Conservation (phyloP, 1,140 invertebrate genomes). For the Pseudomyrmex flavicornis region DNA sequence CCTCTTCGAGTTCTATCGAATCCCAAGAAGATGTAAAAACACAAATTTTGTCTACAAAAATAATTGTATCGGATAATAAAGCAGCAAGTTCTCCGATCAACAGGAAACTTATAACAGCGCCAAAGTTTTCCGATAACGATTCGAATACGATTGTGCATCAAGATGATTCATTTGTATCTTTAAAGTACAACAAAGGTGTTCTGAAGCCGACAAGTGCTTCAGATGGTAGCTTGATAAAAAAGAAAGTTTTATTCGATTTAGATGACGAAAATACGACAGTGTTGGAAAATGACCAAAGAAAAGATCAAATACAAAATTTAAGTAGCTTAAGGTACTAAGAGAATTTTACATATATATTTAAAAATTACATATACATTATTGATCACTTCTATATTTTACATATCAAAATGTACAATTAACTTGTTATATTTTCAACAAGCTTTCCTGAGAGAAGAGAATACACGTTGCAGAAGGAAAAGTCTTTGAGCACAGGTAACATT, state of each 20-base stretch:
- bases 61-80: slow-evolving; percentile 14
- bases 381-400: slow-evolving; percentile 23
- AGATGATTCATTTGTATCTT: slow-evolving; percentile 56
- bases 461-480: slow-evolving; percentile 29
- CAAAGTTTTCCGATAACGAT: neutral
- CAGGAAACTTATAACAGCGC: neutral
- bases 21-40: slow-evolving; percentile 23
- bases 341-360: slow-evolving; percentile 73
- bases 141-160: slow-evolving; percentile 1
- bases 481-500: slow-evolving; percentile 67
- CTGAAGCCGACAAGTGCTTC: slow-evolving; percentile 85
- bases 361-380: slow-evolving; percentile 46
- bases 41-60: slow-evolving; percentile 26
- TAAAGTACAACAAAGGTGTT: slow-evolving; percentile 85
- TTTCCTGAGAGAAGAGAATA: slow-evolving; percentile 58
- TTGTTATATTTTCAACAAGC: slow-evolving; percentile 59
- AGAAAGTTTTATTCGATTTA: slow-evolving; percentile 87
- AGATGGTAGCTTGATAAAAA: slow-evolving; percentile 85
- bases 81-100: slow-evolving; percentile 20
- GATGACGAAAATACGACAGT: slow-evolving; percentile 81
- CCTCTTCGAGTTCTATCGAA: slow-evolving; percentile 31
- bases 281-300: slow-evolving; percentile 50
- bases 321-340: slow-evolving; percentile 84
- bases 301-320: slow-evolving; percentile 83
- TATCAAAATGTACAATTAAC: slow-evolving; percentile 36